Conservation (phyloP, 2,888 invertebrate genomes). For the Mechanitis mazaeus region DNA sequence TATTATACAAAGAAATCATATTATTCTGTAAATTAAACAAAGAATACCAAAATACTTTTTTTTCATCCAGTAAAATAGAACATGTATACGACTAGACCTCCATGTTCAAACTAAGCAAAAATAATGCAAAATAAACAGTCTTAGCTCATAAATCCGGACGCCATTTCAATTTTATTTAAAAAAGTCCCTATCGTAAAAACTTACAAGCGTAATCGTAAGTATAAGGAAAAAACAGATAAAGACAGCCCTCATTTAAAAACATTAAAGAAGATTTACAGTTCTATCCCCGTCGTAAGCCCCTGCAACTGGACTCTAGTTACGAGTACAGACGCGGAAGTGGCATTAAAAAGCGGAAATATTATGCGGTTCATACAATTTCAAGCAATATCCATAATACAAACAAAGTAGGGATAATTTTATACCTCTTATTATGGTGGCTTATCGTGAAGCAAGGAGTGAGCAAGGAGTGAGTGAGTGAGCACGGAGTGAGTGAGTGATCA, state of each 20-base stretch:
- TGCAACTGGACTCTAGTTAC: conserved; percentile 1
- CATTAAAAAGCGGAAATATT: conserved; percentile 29
- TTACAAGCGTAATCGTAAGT: neutral
- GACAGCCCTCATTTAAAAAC: conserved; percentile 11
- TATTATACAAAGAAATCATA: too few relatives aligned
- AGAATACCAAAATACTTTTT: too few relatives aligned
- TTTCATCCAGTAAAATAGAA: neutral
- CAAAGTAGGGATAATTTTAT: neutral
- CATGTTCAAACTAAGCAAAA: neutral
- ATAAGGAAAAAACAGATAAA: neutral
- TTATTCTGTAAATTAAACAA: too few relatives aligned
- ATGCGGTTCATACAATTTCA: conserved; percentile 9
- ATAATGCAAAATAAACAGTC: conserved; percentile 15
- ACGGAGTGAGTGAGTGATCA: too few relatives aligned
- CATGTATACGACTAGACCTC: neutral
- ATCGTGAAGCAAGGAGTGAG: neutral
- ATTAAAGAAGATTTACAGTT: conserved; percentile 13
- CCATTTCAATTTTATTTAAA: conserved; percentile 15
- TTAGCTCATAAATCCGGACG: neutral
- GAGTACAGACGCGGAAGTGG: conserved; percentile 3
- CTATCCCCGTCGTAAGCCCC: conserved; percentile 11
- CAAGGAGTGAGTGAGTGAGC: too few relatives aligned
- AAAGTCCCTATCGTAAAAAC: conserved; percentile 12
- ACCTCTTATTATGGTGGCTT: neutral
- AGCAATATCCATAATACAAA: conserved; percentile 9